These are phyloP conservation scores for Brachionus asplanchnoidis DNA, from an alignment of 1,140 invertebrate genomes.

Conservation along the genomic window DNA sequence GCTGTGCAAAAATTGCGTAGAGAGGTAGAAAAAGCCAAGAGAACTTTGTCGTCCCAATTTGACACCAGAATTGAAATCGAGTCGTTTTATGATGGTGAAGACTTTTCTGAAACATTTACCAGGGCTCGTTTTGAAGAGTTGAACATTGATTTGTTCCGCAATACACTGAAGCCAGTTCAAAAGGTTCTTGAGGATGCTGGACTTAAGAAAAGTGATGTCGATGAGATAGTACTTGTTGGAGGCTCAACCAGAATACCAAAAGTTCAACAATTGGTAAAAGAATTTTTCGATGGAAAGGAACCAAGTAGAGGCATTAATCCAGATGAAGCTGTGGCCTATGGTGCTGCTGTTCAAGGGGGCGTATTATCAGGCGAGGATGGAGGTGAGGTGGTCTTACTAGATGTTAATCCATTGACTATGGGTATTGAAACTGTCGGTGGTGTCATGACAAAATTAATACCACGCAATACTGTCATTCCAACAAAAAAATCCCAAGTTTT, in stretches of 20 bases:
- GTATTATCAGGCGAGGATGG: conserved; percentile 66
- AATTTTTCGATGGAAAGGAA: conserved; percentile 96
- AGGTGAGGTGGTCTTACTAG: conserved; percentile 89
- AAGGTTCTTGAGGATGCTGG: conserved; percentile 84
- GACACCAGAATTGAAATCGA: conserved; percentile 98
- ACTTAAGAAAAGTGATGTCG: conserved; percentile 95
- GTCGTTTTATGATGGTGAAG: conserved; percentile 97
- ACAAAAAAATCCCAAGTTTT: conserved; percentile 99
- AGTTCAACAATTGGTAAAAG: conserved; percentile 94
- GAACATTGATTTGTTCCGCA: conserved; percentile 97
- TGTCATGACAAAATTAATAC: conserved; percentile 98
- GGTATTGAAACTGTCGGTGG: conserved; percentile 99
- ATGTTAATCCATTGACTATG: conserved; percentile 95
- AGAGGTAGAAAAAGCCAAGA: conserved; percentile 95
- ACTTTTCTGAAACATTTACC: conserved; percentile 97
- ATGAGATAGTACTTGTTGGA: conserved; percentile 97
- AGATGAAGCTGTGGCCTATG: conserved; percentile 74
- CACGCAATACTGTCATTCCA: conserved; percentile 94
- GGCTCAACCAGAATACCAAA: conserved; percentile 98
- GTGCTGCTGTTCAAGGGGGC: conserved; percentile 95
- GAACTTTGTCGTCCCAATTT: conserved; percentile 86
- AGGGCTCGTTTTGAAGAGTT: conserved; percentile 98
- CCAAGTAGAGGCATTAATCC: conserved; percentile 96
- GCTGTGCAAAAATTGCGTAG: conserved; percentile 91
- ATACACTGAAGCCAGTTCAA: conserved; percentile 91